phyloP scores from a whole-genome alignment of 2,888 invertebrate genomes.

The Phrixothrix hirtus region DNA sequence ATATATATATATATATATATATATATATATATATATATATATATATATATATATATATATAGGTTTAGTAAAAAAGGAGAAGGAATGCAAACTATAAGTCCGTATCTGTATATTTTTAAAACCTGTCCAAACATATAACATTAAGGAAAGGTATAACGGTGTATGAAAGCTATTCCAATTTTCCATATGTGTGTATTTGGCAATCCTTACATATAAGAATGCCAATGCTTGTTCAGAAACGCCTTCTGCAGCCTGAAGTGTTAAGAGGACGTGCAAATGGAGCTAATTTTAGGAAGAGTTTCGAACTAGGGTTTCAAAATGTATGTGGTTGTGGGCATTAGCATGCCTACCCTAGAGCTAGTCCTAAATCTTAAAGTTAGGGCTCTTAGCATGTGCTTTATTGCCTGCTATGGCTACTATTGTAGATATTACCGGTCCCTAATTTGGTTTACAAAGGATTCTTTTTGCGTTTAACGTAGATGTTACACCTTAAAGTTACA shows the following conservation, averaged over 20 bases:
- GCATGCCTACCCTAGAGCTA: constrained; percentile 34
- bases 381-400: constrained; percentile 32
- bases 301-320: constrained; percentile 20
- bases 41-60: too few species aligned
- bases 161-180: constrained; percentile 9
- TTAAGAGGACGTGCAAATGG: constrained; percentile 27
- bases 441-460: constrained; percentile 23
- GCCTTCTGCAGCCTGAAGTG: constrained; percentile 10
- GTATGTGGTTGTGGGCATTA: constrained; percentile 30
- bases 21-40: too few species aligned
- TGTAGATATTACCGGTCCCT: constrained; percentile 26
- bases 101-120: too few species aligned
- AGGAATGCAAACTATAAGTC: too few species aligned
- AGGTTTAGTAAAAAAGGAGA: too few species aligned
- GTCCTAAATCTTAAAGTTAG: constrained; percentile 33
- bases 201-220: not conserved
- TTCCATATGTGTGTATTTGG: not conserved
- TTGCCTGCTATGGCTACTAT: constrained; percentile 22
- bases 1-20: too few species aligned
- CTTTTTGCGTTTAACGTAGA: constrained; percentile 4
- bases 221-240: not conserved
- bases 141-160: too few species aligned
- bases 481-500: too few species aligned
- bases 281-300: constrained; percentile 25
- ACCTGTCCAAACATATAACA: too few species aligned